Conservation (phyloP, 2,797 vertebrate genomes). For the Pempheris klunzingeri region DNA sequence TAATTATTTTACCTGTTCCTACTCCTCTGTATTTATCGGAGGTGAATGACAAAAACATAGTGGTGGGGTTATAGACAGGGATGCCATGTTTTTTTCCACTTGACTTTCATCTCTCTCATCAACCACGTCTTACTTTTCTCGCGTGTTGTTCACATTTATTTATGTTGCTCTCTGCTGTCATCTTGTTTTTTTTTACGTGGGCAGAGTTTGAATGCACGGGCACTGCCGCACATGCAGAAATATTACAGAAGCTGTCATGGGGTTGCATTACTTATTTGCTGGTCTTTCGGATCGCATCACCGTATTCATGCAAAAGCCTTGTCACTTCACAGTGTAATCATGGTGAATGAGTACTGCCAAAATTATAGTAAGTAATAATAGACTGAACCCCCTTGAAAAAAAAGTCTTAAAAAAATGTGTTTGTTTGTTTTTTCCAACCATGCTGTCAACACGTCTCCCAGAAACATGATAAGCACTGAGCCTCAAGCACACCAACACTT, state of each 20-base stretch:
- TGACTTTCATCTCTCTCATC: constrained; percentile 48
- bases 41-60: constrained; percentile 43
- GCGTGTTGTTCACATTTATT: constrained; percentile 62
- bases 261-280: background rate
- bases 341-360: background rate
- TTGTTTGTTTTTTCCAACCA: constrained; percentile 4
- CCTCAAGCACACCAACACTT: constrained; percentile 45
- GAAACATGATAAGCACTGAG: constrained; percentile 48
- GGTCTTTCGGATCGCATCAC: background rate
- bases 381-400: background rate
- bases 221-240: background rate
- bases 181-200: constrained; percentile 32
- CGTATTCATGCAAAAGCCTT: constrained; percentile 15
- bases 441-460: constrained; percentile 37
- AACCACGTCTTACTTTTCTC: constrained; percentile 38
- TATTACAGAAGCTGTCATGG: background rate
- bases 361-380: constrained; percentile 15
- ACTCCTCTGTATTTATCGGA: constrained; percentile 70
- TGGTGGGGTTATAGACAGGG: constrained; percentile 21
- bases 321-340: constrained; percentile 17
- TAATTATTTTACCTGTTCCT: constrained; percentile 78
- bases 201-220: background rate
- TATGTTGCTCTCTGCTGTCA: constrained; percentile 48
- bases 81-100: constrained; percentile 41
- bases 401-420: background rate